These are phyloP conservation scores for Litoditis marina DNA, from an alignment of 2,888 invertebrate species.

Conservation along the genomic window DNA sequence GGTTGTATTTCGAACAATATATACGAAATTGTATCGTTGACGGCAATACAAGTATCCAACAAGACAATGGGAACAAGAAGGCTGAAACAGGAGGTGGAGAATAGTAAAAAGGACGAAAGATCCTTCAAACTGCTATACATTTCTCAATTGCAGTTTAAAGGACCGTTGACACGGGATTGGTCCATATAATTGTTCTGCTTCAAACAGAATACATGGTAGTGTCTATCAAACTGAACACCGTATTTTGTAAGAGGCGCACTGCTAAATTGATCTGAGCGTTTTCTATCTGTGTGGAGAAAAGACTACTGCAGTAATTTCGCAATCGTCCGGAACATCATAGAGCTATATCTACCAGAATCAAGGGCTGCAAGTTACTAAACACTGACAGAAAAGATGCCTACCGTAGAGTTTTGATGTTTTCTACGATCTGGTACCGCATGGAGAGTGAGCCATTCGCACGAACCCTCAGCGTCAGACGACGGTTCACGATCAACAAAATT, in stretches of 20 bases:
- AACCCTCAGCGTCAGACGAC: conserved; percentile 21
- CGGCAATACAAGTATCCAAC: conserved; percentile 27
- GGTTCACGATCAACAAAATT: conserved; percentile 22
- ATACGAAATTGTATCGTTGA: conserved; percentile 24
- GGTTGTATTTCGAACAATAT: conserved; percentile 23
- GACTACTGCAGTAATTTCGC: too few species aligned
- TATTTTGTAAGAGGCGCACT: not conserved
- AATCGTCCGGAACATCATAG: too few species aligned
- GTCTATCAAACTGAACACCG: not conserved
- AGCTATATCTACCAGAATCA: too few species aligned
- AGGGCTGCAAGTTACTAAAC: not conserved
- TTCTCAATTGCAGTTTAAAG: too few species aligned
- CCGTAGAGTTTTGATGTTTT: conserved; percentile 12
- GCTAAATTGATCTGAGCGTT: not conserved
- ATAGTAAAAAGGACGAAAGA: conserved; percentile 1
- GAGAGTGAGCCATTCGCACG: conserved; percentile 8
- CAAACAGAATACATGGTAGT: too few species aligned
- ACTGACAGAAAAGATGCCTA: not conserved
- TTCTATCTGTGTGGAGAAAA: too few species aligned
- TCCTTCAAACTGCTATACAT: too few species aligned
- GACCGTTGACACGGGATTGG: too few species aligned
- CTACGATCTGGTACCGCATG: conserved; percentile 11
- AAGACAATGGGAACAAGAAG: conserved; percentile 27
- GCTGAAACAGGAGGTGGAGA: conserved; percentile 7
- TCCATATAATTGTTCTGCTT: too few species aligned